Conservation (phyloP, 2,888 invertebrate species). For the Eledona agricola region DNA sequence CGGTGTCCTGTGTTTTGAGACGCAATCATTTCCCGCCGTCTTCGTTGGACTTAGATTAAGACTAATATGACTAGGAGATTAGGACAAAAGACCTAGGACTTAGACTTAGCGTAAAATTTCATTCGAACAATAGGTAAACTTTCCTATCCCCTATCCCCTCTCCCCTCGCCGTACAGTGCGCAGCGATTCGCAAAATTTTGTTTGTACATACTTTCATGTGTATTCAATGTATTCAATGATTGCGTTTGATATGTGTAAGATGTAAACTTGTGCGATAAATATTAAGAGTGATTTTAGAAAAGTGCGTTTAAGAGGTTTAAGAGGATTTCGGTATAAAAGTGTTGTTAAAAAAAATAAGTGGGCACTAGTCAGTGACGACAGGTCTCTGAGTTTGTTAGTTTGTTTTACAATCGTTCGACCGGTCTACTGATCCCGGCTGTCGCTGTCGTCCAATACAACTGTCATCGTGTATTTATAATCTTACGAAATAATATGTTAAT, state of each 20-base stretch:
- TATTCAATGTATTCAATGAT: constrained; percentile 20
- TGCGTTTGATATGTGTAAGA: constrained; percentile 32
- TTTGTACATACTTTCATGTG: constrained; percentile 22
- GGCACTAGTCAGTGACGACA: too few relatives aligned
- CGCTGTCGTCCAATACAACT: constrained; percentile 47
- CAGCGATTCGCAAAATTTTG: constrained; percentile 35
- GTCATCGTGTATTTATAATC: constrained; percentile 47
- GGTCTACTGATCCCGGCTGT: constrained; percentile 46
- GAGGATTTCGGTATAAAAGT: too few relatives aligned
- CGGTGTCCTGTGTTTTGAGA: too few relatives aligned
- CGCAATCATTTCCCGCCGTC: too few relatives aligned
- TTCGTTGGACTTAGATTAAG: too few relatives aligned
- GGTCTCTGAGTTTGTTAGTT: too few relatives aligned
- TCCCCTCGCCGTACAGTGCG: constrained; percentile 33
- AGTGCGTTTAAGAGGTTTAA: too few relatives aligned
- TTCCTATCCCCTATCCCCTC: constrained; percentile 26
- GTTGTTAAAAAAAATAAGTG: too few relatives aligned
- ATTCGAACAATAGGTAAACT: constrained; percentile 27
- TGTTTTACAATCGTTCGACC: constrained; percentile 34
- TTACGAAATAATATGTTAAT: constrained; percentile 45
- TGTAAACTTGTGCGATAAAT: constrained; percentile 20
- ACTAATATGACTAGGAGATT: too few relatives aligned
- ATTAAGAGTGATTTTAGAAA: constrained; percentile 26
- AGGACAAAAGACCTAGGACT: too few relatives aligned
- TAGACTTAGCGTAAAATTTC: too few relatives aligned